Evolutionary conservation across 2,797 vertebrate species (phyloP), one percentile per base, ranked within the genome.

Genomic region (Graptemys geographica): DNA sequence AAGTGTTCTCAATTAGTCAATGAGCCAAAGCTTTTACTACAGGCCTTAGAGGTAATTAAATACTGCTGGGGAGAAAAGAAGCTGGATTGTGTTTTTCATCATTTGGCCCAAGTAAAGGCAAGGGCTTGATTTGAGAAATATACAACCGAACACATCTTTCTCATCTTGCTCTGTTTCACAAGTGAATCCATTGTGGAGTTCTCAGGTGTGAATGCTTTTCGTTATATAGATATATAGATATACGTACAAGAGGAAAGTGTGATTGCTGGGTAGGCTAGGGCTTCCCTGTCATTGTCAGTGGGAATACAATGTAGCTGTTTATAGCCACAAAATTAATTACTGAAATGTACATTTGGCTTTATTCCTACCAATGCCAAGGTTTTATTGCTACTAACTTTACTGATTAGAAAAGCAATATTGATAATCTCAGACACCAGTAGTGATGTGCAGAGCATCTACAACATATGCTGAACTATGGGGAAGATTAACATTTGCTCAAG

Each of bases 251-350:
- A 96, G 84, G 69, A 97, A 97, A 97, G 96, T 78, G 95, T 91
- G 81, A 87, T 56, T 97, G 55, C 79, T 93, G 94, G 53, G 56
- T 95, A 96, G 49, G 94, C 74, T 74, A 85, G 84, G 55, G 87
- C 72, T 97, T 55, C 82, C 69, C 55, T 86, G 96, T 93, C 94
- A 88, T 93, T 97, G 81, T 92, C 91, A 79, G 65, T 90, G 59
- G 92, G 96, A 97, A 96, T 87, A 79, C 89, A 96, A 94, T 81
- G 52, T 90, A 84, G 89, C 94, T 97, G 86, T 97, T 97, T 97
- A 97, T 96, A 97, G 96, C 84, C 53, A 41, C 87, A 91, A 95
- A 96, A 97, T 97, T 96, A 98, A 97, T 93, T 96, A 97, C 97
- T 97, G 94, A 96, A 92, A 96, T 95, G 47, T 51, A 11, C 93